Conservation (phyloP, 1,140 invertebrate genomes). For the Lycorma delicatula region DNA sequence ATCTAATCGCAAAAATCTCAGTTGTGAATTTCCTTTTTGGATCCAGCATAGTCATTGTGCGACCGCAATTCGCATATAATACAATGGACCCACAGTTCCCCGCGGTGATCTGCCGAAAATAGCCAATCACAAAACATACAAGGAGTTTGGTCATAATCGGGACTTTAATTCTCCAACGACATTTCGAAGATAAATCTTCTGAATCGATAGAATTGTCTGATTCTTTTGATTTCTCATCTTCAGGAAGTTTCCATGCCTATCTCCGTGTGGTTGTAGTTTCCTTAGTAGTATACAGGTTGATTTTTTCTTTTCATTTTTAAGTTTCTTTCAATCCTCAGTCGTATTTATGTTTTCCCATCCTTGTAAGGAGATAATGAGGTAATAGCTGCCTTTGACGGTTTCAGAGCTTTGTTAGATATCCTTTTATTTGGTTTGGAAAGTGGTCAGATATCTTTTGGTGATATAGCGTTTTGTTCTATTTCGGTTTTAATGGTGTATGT, state of each 20-base stretch:
- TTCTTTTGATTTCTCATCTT: not conserved
- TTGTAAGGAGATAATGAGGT: not conserved
- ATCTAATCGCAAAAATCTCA: not conserved
- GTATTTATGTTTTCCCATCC: not conserved
- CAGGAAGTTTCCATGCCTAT: not conserved
- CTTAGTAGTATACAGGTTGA: not conserved
- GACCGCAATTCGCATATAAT: constrained; percentile 23
- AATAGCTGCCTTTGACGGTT: constrained; percentile 3
- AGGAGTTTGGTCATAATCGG: not conserved
- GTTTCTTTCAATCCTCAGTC: not conserved
- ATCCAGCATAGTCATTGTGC: constrained; percentile 20
- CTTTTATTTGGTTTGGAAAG: constrained; percentile 6
- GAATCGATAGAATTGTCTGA: not conserved
- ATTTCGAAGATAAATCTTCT: constrained; percentile 5
- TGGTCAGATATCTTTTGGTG: constrained; percentile 5
- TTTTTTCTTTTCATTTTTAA: not conserved
- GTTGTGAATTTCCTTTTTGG: constrained; percentile 5
- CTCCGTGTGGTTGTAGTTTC: not conserved
- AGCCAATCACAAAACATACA: constrained; percentile 8
- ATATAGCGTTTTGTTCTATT: not conserved
- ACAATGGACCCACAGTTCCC: constrained; percentile 24
- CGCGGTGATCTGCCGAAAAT: constrained; percentile 19
- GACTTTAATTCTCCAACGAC: not conserved
- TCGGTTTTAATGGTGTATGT: too few species aligned
- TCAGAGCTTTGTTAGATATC: not conserved